These are phyloP conservation scores for Dipodomys merriami DNA, from an alignment of 2,113 vertebrate genomes.

Conservation along the genomic window DNA sequence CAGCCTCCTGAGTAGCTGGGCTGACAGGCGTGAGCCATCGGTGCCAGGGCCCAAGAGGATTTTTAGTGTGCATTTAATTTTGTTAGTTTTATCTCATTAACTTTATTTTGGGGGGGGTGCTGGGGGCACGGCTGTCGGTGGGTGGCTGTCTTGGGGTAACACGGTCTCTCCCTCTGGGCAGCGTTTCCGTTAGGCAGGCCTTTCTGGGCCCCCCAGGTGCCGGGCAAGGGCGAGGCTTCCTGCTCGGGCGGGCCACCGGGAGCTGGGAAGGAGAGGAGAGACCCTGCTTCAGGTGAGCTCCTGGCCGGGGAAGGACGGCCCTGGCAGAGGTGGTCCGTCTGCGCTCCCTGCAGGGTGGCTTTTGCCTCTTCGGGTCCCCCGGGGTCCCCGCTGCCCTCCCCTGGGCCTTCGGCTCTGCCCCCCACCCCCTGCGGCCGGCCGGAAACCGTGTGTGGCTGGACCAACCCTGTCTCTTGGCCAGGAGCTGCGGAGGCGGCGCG, in stretches of 20 bases:
- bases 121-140: background rate
- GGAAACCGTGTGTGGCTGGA: background rate
- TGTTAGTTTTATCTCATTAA: background rate
- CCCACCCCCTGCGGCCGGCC: background rate
- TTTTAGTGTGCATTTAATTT: background rate
- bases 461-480: conserved; percentile 37
- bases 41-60: no score
- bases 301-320: background rate
- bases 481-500: background rate
- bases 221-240: conserved; percentile 13
- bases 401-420: background rate
- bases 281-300: conserved; percentile 12
- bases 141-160: background rate
- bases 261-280: conserved; percentile 30
- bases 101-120: no score
- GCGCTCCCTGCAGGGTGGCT: background rate
- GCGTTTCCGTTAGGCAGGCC: conserved; percentile 68
- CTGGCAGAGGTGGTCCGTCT: background rate
- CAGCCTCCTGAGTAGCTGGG: no score
- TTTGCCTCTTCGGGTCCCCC: background rate
- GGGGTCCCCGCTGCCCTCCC: background rate
- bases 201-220: conserved; percentile 64
- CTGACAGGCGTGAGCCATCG: no score
- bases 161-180: conserved; percentile 21
- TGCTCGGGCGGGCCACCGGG: background rate